Conservation (phyloP, 2,113 vertebrate genomes). For the Entomyzon cyanotis region DNA sequence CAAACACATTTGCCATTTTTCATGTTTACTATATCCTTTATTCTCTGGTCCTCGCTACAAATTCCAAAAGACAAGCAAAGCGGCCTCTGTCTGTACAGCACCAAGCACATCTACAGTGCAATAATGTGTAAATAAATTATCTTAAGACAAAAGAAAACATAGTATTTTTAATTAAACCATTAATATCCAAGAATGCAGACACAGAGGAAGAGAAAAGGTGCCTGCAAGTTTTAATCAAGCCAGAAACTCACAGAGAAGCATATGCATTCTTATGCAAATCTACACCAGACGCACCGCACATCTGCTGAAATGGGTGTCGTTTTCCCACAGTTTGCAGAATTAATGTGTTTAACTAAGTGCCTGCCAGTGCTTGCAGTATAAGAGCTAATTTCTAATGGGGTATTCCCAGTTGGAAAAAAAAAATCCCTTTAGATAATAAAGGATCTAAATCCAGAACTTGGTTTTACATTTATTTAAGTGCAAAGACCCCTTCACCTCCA, state of each 20-base stretch:
- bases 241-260: conserved; percentile 25
- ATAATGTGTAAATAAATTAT: neutral
- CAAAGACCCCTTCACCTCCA: conserved; percentile 5
- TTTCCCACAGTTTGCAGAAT: conserved; percentile 61
- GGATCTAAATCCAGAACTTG: neutral
- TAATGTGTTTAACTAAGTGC: conserved; percentile 51
- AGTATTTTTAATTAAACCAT: conserved; percentile 17
- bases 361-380: conserved; percentile 2
- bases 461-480: conserved; percentile 26
- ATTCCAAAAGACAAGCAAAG: neutral
- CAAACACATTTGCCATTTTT: neutral
- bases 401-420: neutral
- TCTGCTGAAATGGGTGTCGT: conserved; percentile 39
- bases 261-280: conserved; percentile 60
- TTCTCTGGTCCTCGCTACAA: neutral
- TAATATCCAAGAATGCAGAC: neutral
- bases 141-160: neutral
- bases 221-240: conserved; percentile 43
- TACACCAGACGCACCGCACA: neutral
- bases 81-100: neutral
- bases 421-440: neutral
- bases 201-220: conserved; percentile 12
- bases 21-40: neutral
- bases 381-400: conserved; percentile 28
- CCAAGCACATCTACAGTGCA: neutral